These are phyloP conservation scores for Ammodytes dubius DNA, from an alignment of 2,113 vertebrate genomes.

Conservation along the genomic window DNA sequence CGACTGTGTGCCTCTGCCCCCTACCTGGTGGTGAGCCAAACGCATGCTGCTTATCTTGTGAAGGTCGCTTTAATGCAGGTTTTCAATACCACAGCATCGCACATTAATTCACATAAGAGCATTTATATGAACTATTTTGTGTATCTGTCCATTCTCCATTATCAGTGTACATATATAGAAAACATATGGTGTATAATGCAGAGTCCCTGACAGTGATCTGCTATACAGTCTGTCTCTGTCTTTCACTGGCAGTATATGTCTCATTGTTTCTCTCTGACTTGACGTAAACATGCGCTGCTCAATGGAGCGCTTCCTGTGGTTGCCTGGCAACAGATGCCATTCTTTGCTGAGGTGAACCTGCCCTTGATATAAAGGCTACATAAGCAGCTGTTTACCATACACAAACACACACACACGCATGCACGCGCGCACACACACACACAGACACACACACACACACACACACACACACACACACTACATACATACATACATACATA, in stretches of 20 bases:
- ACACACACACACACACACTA: background rate
- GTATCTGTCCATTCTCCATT: background rate
- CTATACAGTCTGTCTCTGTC: background rate
- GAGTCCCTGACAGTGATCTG: background rate
- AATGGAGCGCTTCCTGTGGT: conserved; percentile 82
- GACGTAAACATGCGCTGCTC: conserved; percentile 75
- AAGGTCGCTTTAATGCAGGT: background rate
- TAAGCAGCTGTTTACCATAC: conserved; percentile 62
- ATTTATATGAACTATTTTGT: background rate
- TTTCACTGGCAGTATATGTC: conserved; percentile 11
- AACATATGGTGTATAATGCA: background rate
- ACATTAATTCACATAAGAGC: background rate
- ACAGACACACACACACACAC: background rate
- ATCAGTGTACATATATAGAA: background rate
- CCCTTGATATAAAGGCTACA: conserved; percentile 68
- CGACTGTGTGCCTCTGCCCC: too few species aligned
- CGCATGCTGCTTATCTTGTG: too few species aligned
- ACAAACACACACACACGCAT: background rate
- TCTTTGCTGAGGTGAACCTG: conserved; percentile 83
- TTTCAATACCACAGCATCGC: background rate
- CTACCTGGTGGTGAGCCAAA: too few species aligned
- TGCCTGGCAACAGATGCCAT: conserved; percentile 89
- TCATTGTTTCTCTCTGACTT: conserved; percentile 48
- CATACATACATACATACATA: background rate
- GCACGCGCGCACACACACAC: background rate